Evolutionary conservation across 2,113 vertebrate genomes (phyloP).

Genomic region (Pterocles burchelli): DNA sequence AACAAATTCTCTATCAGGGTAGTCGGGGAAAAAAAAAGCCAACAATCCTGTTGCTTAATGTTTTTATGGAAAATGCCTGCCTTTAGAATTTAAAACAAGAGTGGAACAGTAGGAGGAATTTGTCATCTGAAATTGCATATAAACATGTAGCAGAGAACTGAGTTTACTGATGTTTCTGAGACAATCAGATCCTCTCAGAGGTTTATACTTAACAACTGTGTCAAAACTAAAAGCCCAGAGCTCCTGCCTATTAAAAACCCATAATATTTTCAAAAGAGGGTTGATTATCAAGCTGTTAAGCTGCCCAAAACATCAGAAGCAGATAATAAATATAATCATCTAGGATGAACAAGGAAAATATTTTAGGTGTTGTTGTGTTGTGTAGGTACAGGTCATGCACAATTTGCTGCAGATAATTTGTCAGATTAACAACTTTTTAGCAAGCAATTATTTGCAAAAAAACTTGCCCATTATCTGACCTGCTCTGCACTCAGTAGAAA

Average conservation of each 20-base stretch:
- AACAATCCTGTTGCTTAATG: background rate
- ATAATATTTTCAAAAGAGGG: background rate
- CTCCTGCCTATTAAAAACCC: background rate
- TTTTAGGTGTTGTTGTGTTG: background rate
- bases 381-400: background rate
- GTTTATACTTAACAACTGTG: background rate
- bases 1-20: background rate
- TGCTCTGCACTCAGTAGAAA: background rate
- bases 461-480: background rate
- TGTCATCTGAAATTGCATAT: background rate
- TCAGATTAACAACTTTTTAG: background rate
- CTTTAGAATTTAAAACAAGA: background rate
- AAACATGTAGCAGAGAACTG: background rate
- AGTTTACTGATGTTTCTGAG: background rate
- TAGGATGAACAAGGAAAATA: background rate
- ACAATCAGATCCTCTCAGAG: background rate
- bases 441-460: background rate
- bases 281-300: background rate
- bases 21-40: background rate
- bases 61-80: background rate
- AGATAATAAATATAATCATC: background rate
- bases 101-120: background rate
- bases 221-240: background rate
- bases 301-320: background rate
- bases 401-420: background rate